Base-by-base conservation (phyloP, 2,888 invertebrate genomes). In the Cotesia congregata region DNA sequence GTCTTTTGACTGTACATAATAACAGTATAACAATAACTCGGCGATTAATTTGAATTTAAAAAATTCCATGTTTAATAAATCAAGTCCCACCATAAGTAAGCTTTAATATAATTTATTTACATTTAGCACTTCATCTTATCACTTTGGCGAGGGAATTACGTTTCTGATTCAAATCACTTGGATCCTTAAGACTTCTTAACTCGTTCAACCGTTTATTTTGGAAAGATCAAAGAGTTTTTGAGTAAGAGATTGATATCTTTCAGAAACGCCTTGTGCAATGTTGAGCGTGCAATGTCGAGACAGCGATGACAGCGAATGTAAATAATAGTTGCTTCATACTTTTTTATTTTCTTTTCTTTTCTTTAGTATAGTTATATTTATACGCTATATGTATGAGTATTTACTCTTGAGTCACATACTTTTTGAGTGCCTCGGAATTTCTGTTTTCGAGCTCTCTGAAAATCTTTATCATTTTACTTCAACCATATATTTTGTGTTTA, bases 181-280 rank as follows among this genome's bases (percentile, higher is more conserved):
- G 73, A 80, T 81, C 83, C 79, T 69, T 79, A 78, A 41, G 41
- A 67, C 59, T 17, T 64, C 72, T 69, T 65, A 74, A 69, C 67
- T 67, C 73, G 71, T 73, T 65, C 67, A 73, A 77, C 77, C 71
- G 84, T 84, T 76, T 87, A 86, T 86, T 86, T 85, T 85, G 76
- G 82, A 84, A 79, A 86, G 86, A 86, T 86, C 86, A 86, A 86
- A 86, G 86, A 81, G 39, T 59, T 40, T 73, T 71, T 72, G 72
- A 73, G 75, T 78, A 80, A 80, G 82, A 85, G 87, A 86, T 86
- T 86, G 86, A 86, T 86, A 86, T 82, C 83, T 80, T 79, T 82
- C 78, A 79, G 81, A 80, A 82, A 85, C 86, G 83, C 83, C 84
- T 82, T 64, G 72, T 77, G 75, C 72, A 70, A 76, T 71, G 67